Base-by-base conservation (phyloP, 2,113 vertebrate species). In the Megalops atlanticus region DNA sequence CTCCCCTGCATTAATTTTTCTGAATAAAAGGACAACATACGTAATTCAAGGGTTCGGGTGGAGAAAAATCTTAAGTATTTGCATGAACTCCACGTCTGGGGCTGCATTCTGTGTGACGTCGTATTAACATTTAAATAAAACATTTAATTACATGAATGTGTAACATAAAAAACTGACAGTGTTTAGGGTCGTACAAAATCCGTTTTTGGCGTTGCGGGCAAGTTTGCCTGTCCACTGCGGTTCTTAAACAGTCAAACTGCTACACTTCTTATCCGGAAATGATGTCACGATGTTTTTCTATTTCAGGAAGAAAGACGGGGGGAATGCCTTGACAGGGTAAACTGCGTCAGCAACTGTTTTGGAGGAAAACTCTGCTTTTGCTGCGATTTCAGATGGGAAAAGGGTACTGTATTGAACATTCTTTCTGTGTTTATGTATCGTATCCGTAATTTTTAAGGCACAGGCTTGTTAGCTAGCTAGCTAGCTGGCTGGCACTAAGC, bases 311-410 rank as follows among this genome's bases (percentile, higher is more conserved):
- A 70, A 83, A 74, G 69, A 35, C 73, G 70, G 87, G 21, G 87
- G 80, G 89, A 84, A 87, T 91, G 85, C 86, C 86, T 85, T 90
- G 80, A 71, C n/a, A 33, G 86, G 80, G 36, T 76, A 81, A 94
- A 94, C 90, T 95, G 94, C 94, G 94, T 93, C 93, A 93, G 91
- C 88, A 91, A 85, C 87, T 87, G 79, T 84, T 88, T 88, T 81
- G 79, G 76, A 77, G 74, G 40, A 85, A 84, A 84, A 54, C 36
- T 82, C 86, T 71, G 64, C 31, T 85, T 90, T 89, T 78, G 39
- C 80, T 64, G 40, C 82, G 41, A 54, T 80, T 85, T 81, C 85
- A 41, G 79, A 89, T 91, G 88, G 40, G 83, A 89, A 76, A 80
- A 43, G 43, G 91, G 93, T 94, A 92, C 64, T 87, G 85, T 81